Base-by-base conservation (phyloP, 2,113 vertebrate genomes). In the Onychostruthus taczanowskii region DNA sequence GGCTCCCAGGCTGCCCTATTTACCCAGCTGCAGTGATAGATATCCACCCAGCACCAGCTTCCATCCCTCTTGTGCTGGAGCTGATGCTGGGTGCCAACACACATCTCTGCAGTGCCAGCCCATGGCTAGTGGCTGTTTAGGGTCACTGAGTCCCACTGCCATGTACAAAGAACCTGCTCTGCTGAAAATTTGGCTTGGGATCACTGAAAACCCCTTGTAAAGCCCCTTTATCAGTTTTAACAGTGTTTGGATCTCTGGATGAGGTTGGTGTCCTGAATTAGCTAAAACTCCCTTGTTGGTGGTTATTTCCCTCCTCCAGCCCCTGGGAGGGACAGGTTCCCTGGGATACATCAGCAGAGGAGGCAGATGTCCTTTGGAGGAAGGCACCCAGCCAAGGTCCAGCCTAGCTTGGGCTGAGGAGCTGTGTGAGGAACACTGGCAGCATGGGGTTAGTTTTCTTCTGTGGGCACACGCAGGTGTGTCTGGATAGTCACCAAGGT, bases 151-250 rank as follows among this genome's bases (percentile, higher is more conserved):
- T 62, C 75, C 64, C 8, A 1, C 63, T 70, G 83, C 43, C 15
- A 2, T 0, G 0, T 16, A 31, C 16, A 16, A 1, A 3, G 11
- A 53, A 46, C 16, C 19, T 23, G 52, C 44, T 75, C 1, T 55
- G 43, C 43, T 53, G 39, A 23, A 33, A 31, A 37, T 2, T 46
- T 0, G 52, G 35, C 21, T 80, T 6, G 63, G 17, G 19, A 58
- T 72, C 49, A 6, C 62, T 20, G 75, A 22, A 58, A 93, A 75
- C 17, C 21, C 30, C 41, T 75, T 35, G 33, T 10, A 47, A 87
- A 68, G 47, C 31, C 15, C 18, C 53, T 70, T 33, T 37, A 15
- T 50, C 7, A 0, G 11, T 28, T 89, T 39, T 37, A 53, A 58
- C 26, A 87, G n/a, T 6, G 9, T 55, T 49, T 84, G 73, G 16